Evolutionary conservation across 2,888 invertebrate species (phyloP).

Genomic region (Panopea generosa): DNA sequence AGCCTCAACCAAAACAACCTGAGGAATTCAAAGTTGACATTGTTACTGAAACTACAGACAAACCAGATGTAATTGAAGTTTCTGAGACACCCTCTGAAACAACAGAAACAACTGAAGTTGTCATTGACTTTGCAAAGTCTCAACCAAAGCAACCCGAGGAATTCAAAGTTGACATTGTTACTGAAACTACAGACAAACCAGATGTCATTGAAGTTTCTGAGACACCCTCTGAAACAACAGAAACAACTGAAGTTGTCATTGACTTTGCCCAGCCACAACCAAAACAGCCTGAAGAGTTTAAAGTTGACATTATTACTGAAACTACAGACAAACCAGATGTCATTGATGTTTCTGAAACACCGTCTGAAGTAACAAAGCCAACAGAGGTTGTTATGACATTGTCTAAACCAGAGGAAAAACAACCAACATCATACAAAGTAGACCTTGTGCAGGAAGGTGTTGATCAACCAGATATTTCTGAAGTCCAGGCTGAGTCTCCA

Average conservation of each 20-base stretch:
- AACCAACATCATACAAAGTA: slow-evolving; percentile 41
- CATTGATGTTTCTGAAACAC: slow-evolving; percentile 31
- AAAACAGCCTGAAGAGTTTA: slow-evolving; percentile 35
- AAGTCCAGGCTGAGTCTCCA: slow-evolving; percentile 13
- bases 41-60: slow-evolving; percentile 42
- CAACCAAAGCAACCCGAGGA: slow-evolving; percentile 54
- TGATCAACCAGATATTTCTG: slow-evolving; percentile 41
- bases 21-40: slow-evolving; percentile 46
- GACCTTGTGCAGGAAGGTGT: slow-evolving; percentile 35
- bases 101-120: slow-evolving; percentile 40
- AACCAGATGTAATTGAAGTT: slow-evolving; percentile 50
- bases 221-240: slow-evolving; percentile 41
- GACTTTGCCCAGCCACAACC: slow-evolving; percentile 37
- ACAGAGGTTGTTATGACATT: slow-evolving; percentile 52
- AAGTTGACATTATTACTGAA: slow-evolving; percentile 34
- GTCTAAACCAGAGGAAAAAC: slow-evolving; percentile 32
- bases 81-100: slow-evolving; percentile 49
- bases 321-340: slow-evolving; percentile 33
- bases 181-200: slow-evolving; percentile 39
- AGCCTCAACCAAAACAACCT: slow-evolving; percentile 39
- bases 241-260: slow-evolving; percentile 30
- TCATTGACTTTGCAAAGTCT: slow-evolving; percentile 47
- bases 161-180: slow-evolving; percentile 41
- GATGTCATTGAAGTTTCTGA: slow-evolving; percentile 48
- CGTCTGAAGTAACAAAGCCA: slow-evolving; percentile 36